Evolutionary conservation across 2,797 vertebrate genomes (phyloP).

Genomic region (Tapirus indicus): DNA sequence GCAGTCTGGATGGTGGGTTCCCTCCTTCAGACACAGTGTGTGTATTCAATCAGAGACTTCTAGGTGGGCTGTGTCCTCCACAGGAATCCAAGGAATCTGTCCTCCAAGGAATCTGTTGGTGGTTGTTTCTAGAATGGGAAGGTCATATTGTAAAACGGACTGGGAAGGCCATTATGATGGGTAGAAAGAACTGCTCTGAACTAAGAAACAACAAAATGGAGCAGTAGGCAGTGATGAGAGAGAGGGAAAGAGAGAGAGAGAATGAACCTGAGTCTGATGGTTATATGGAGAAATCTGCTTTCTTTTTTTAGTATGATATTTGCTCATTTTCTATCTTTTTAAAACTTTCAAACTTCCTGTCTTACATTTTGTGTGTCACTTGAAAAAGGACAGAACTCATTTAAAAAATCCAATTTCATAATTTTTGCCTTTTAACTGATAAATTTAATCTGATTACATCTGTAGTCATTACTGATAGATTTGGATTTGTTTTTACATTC

Average conservation of each 20-base stretch:
- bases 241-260: background rate
- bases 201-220: background rate
- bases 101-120: background rate
- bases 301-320: conserved; percentile 2
- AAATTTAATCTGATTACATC: conserved; percentile 9
- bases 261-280: background rate
- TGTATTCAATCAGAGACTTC: background rate
- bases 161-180: background rate
- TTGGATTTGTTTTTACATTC: conserved; percentile 33
- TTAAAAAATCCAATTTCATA: background rate
- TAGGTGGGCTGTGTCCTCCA: background rate
- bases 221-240: background rate
- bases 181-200: conserved; percentile 1
- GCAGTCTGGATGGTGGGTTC: background rate
- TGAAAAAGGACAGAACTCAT: conserved; percentile 32
- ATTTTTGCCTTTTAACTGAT: conserved; percentile 31
- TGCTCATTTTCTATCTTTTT: conserved; percentile 5
- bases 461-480: background rate
- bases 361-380: conserved; percentile 23
- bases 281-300: background rate
- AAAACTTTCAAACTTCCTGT: background rate
- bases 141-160: background rate
- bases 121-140: background rate
- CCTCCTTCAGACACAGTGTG: background rate
- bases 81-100: too few species aligned